Evolutionary conservation across 2,888 invertebrate genomes (phyloP).

Genomic region (Drosophila vallismaia): DNA sequence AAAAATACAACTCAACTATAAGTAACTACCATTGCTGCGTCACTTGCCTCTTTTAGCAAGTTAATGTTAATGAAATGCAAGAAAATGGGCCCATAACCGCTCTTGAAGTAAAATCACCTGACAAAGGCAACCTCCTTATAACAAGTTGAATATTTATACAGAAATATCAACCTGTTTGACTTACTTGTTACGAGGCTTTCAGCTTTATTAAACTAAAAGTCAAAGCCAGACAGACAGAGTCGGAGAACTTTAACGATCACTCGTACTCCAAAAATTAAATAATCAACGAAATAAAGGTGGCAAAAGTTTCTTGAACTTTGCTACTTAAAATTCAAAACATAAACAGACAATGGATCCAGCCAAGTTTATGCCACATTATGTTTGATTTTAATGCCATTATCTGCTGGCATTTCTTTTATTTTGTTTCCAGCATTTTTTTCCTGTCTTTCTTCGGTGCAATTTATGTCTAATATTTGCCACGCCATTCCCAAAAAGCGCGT

Average conservation of each 20-base stretch:
- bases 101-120: slow-evolving; percentile 17
- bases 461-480: slow-evolving; percentile 45
- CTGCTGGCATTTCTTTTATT: slow-evolving; percentile 6
- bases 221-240: slow-evolving; percentile 11
- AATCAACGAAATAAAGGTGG: slow-evolving; percentile 37
- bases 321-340: slow-evolving; percentile 54
- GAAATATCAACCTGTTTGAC: slow-evolving; percentile 17
- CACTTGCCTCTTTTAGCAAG: slow-evolving; percentile 18
- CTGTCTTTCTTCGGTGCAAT: slow-evolving; percentile 20
- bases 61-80: slow-evolving; percentile 32
- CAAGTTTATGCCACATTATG: slow-evolving; percentile 8
- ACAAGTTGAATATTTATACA: slow-evolving; percentile 6
- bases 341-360: slow-evolving; percentile 44
- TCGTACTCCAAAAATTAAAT: slow-evolving; percentile 20
- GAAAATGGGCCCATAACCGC: neutral
- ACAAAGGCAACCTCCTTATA: slow-evolving; percentile 32
- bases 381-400: slow-evolving; percentile 22
- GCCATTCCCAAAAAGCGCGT: slow-evolving; percentile 45
- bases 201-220: slow-evolving; percentile 26
- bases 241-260: slow-evolving; percentile 30
- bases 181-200: slow-evolving; percentile 19
- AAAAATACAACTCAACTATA: neutral
- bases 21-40: slow-evolving; percentile 2
- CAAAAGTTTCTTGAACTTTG: slow-evolving; percentile 67
- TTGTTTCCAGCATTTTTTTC: neutral